Base-by-base conservation (phyloP, 2,888 invertebrate genomes). In the Danaus chrysippus region DNA sequence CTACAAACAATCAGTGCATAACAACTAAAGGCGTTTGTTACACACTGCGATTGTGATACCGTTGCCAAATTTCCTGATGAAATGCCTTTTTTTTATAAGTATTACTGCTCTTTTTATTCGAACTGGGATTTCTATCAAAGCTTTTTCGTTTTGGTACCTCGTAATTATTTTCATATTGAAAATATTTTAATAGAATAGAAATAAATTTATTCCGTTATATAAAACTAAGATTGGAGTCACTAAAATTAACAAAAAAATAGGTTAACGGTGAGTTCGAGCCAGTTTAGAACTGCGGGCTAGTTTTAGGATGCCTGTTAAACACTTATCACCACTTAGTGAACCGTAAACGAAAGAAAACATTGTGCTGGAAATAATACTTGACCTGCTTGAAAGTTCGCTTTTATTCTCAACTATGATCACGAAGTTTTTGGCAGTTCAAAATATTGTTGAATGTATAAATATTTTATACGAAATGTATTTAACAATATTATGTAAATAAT, bases 1-100 rank as follows among this genome's bases (percentile, higher is more conserved):
- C 68, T 71, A 75, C 65, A 61, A 61, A 73, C 79, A 84, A 86
- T 84, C 84, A 84, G 84, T 76, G 83, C 84, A 79, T 78, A 84
- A 83, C 83, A 78, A 76, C 76, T 82, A 82, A 82, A 83, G 81
- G 78, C 81, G 68, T 69, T 71, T 78, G 68, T 71, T 70, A 68
- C 67, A 69, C 67, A 67, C 68, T 67, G 68, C 62, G 73, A 76
- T 77, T 75, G 59, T 63, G 75, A 75, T 76, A 72, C 67, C 67
- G 70, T 74, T 75, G 70, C 68, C 68, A 68, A 71, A 71, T 71
- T 68, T 68, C 62, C 57, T 44, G 64, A 54, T 64, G 58, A 65
- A 62, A 62, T 63, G 60, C 59, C 64, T 68, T 58, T 60, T 64
- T 55, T 62, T 67, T 62, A 63, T 34, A 34, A 34, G 23, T 5